phyloP scores from a whole-genome alignment of 1,140 invertebrate species.

The Drosophila triauraria region DNA sequence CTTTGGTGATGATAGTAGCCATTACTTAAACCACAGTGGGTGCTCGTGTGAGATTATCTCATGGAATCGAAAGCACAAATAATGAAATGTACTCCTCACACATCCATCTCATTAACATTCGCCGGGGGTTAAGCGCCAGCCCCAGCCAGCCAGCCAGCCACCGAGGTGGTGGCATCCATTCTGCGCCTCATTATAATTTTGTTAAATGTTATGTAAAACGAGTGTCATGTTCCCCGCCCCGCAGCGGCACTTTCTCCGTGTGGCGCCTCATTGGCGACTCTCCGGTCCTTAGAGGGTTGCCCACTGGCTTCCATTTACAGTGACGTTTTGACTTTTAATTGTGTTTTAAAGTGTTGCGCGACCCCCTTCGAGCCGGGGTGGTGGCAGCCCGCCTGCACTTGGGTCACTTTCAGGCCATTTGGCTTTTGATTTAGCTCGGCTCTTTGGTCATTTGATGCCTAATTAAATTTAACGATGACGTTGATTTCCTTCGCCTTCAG shows the following conservation, averaged over 20 bases:
- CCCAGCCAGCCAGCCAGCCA: slow-evolving; percentile 5
- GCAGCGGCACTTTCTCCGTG: slow-evolving; percentile 16
- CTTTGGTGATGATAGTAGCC: slow-evolving; percentile 11
- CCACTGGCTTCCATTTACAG: slow-evolving; percentile 74
- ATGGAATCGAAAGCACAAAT: slow-evolving; percentile 34
- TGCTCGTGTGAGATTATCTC: slow-evolving; percentile 20
- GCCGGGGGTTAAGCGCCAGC: slow-evolving; percentile 52
- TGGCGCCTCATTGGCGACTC: slow-evolving; percentile 68
- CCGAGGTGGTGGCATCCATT: slow-evolving; percentile 1
- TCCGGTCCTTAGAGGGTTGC: slow-evolving; percentile 72
- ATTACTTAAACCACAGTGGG: slow-evolving; percentile 49
- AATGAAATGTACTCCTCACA: slow-evolving; percentile 42
- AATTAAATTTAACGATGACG: slow-evolving; percentile 84
- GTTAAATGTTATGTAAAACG: slow-evolving; percentile 82
- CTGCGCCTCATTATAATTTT: slow-evolving; percentile 71
- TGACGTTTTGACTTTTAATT: slow-evolving; percentile 82
- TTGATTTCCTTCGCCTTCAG: slow-evolving; percentile 55
- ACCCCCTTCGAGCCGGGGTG: background rate
- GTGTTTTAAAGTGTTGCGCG: slow-evolving; percentile 76
- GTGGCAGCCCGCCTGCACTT: slow-evolving; percentile 26
- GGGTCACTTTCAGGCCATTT: slow-evolving; percentile 74
- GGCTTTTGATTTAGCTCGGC: slow-evolving; percentile 74
- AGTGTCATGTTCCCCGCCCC: slow-evolving; percentile 53
- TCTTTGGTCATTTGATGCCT: slow-evolving; percentile 80
- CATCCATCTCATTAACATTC: slow-evolving; percentile 70